Conservation (phyloP, 2,797 vertebrate genomes). For the Sebastes minor region DNA sequence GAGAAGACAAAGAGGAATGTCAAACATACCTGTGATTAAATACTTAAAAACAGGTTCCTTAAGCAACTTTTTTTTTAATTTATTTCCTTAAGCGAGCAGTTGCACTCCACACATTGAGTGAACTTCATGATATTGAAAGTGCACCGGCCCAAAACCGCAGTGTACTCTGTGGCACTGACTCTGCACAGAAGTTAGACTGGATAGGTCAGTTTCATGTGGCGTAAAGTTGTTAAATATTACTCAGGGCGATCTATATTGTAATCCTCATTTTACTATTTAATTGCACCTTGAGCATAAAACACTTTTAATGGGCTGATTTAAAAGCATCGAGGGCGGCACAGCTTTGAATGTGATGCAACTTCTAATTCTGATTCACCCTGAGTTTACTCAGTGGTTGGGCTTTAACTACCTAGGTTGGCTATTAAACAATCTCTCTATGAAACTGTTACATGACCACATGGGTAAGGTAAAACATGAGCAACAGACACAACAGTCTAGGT, state of each 20-base stretch:
- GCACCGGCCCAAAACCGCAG: neutral
- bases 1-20: neutral
- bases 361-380: neutral
- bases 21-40: neutral
- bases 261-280: neutral
- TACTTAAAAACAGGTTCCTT: neutral
- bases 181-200: neutral
- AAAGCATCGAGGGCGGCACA: neutral
- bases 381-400: neutral
- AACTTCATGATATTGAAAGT: neutral
- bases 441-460: neutral
- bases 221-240: constrained; percentile 34
- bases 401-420: neutral
- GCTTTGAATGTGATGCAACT: neutral
- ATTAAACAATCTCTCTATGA: neutral
- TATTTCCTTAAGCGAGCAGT: neutral
- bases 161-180: neutral
- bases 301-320: neutral
- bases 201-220: constrained; percentile 12
- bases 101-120: neutral
- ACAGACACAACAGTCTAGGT: neutral
- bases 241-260: neutral
- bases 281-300: constrained; percentile 8
- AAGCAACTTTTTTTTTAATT: neutral
- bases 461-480: neutral